Conservation (phyloP, 2,888 invertebrate species). For the Copidosoma aretas region DNA sequence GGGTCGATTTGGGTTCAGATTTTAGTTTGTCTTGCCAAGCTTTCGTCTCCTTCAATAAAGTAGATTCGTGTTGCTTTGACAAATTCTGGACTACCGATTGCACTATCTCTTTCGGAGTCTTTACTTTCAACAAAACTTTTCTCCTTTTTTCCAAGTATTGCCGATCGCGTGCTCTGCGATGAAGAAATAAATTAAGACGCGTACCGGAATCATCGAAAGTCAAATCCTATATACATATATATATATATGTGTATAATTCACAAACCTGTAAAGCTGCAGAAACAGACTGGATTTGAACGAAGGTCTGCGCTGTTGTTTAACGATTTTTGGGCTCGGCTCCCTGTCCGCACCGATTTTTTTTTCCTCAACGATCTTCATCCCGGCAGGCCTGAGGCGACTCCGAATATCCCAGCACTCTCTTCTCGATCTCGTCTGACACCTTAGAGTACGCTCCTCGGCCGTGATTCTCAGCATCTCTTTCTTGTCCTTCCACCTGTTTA, state of each 20-base stretch:
- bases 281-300: slow-evolving; percentile 4
- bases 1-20: not conserved
- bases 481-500: slow-evolving; percentile 54
- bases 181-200: slow-evolving; percentile 5
- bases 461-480: slow-evolving; percentile 46
- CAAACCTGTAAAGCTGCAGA: slow-evolving; percentile 28
- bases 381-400: slow-evolving; percentile 41
- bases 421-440: slow-evolving; percentile 37
- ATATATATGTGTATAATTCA: too few relatives aligned
- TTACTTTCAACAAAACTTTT: slow-evolving; percentile 37
- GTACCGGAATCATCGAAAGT: too few relatives aligned
- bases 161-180: slow-evolving; percentile 52
- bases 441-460: slow-evolving; percentile 45
- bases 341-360: not conserved
- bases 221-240: too few relatives aligned
- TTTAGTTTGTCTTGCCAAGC: slow-evolving; percentile 55
- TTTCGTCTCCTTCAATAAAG: slow-evolving; percentile 53
- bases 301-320: not conserved
- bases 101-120: not conserved
- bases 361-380: slow-evolving; percentile 40
- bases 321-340: not conserved
- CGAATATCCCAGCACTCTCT: slow-evolving; percentile 41
- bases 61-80: slow-evolving; percentile 41
- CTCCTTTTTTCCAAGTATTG: slow-evolving; percentile 50
- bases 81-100: not conserved